These are phyloP conservation scores for Troglohyphantes excavatus DNA, from an alignment of 2,888 invertebrate genomes.

Conservation along the genomic window DNA sequence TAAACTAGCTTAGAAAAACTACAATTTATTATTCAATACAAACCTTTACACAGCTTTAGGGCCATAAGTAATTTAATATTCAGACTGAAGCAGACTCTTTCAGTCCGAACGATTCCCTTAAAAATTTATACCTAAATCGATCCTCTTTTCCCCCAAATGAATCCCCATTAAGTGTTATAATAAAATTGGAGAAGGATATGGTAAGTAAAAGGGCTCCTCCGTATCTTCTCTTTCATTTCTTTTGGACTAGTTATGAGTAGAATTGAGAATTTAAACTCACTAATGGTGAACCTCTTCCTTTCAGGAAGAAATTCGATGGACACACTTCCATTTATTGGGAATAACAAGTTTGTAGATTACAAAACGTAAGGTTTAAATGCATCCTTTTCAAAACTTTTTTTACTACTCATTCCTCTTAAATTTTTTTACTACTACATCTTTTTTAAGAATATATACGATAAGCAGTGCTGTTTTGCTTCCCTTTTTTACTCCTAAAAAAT, in stretches of 20 bases:
- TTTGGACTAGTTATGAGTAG: constrained; percentile 76
- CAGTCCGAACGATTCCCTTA: too few species aligned
- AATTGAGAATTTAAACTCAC: constrained; percentile 71
- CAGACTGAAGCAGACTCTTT: too few species aligned
- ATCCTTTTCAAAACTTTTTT: constrained; percentile 75
- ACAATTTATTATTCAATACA: too few species aligned
- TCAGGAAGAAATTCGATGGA: constrained; percentile 78
- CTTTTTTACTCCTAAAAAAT: constrained; percentile 36
- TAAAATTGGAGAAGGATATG: constrained; percentile 46
- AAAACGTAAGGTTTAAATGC: constrained; percentile 79
- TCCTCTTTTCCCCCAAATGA: too few species aligned
- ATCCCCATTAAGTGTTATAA: too few species aligned
- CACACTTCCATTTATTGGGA: constrained; percentile 78
- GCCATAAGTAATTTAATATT: too few species aligned
- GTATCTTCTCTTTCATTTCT: constrained; percentile 77
- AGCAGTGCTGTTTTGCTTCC: constrained; percentile 72
- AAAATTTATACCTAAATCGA: too few species aligned
- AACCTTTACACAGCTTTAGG: too few species aligned
- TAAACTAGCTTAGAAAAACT: too few species aligned
- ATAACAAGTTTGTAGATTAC: constrained; percentile 78
- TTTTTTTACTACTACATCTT: constrained; percentile 30
- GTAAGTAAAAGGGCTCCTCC: constrained; percentile 74
- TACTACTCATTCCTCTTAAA: constrained; percentile 72
- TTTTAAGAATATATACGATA: constrained; percentile 62
- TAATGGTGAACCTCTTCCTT: constrained; percentile 78